Evolutionary conservation across 2,113 vertebrate species (phyloP).

Genomic region (Oenanthe melanoleuca): DNA sequence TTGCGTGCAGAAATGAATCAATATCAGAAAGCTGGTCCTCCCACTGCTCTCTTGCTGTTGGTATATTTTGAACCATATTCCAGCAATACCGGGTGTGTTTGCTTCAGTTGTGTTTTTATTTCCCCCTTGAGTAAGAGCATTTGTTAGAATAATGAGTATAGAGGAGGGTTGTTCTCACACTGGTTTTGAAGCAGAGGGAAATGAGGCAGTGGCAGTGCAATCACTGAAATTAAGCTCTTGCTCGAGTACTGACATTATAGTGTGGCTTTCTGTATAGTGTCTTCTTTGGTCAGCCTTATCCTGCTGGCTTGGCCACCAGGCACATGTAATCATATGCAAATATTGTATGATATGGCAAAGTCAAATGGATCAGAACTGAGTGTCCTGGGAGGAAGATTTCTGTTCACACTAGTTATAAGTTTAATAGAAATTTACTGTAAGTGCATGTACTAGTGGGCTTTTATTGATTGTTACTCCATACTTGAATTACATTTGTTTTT

Average conservation of each 20-base stretch:
- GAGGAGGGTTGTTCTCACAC: neutral
- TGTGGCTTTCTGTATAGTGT: neutral
- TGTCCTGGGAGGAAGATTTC: neutral
- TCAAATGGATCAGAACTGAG: neutral
- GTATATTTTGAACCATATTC: neutral
- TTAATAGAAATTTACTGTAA: neutral
- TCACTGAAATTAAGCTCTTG: neutral
- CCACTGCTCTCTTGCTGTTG: neutral
- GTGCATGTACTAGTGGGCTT: neutral
- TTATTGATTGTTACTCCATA: neutral
- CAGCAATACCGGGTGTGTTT: rapidly evolving
- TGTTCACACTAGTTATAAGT: neutral
- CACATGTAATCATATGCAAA: neutral
- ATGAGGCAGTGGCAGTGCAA: neutral
- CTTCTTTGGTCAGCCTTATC: neutral
- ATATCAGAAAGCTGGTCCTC: neutral
- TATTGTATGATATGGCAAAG: neutral
- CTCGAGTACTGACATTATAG: neutral
- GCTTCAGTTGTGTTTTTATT: neutral
- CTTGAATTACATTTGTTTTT: neutral
- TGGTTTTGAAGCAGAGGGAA: neutral
- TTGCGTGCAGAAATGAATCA: neutral
- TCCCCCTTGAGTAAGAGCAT: rapidly evolving
- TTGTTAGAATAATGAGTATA: neutral
- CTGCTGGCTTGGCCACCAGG: neutral